Conservation (phyloP, 2,888 invertebrate species). For the Chalcosyrphus nemorum region DNA sequence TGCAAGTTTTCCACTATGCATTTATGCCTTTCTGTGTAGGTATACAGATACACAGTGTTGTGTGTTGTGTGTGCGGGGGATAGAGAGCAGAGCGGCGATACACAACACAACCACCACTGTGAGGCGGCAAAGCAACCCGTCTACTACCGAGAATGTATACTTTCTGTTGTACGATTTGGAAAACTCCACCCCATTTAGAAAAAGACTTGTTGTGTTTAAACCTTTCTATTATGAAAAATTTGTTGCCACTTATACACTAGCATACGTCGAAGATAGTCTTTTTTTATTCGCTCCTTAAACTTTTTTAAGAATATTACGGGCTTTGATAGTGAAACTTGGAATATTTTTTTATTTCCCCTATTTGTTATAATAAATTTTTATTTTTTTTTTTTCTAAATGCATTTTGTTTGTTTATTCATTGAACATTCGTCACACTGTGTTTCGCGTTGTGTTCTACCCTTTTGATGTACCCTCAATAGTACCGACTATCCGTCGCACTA, state of each 20-base stretch:
- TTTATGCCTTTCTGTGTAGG: slow-evolving; percentile 30
- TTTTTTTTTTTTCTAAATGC: slow-evolving; percentile 2
- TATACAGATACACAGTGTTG: slow-evolving; percentile 17
- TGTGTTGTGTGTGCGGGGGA: slow-evolving; percentile 34
- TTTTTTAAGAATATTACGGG: neutral
- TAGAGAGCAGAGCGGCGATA: slow-evolving; percentile 43
- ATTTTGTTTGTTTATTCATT: slow-evolving; percentile 6
- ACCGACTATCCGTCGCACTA: slow-evolving; percentile 31
- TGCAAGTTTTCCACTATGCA: slow-evolving; percentile 71
- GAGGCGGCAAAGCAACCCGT: slow-evolving; percentile 34
- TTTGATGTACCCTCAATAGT: slow-evolving; percentile 44
- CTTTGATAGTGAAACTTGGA: slow-evolving; percentile 13
- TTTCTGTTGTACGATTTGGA: slow-evolving; percentile 54
- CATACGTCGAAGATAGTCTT: slow-evolving; percentile 44
- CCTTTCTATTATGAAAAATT: slow-evolving; percentile 47
- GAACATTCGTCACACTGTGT: slow-evolving; percentile 20
- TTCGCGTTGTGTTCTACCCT: slow-evolving; percentile 35
- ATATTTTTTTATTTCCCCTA: neutral
- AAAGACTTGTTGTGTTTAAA: slow-evolving; percentile 67
- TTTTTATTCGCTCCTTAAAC: neutral
- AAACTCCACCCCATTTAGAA: slow-evolving; percentile 71
- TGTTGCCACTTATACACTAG: slow-evolving; percentile 44
- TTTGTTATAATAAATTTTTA: slow-evolving; percentile 26
- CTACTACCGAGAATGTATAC: slow-evolving; percentile 41
- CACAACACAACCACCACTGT: slow-evolving; percentile 3